phyloP scores from a whole-genome alignment of 2,113 vertebrate genomes.

The Puma concolor region DNA sequence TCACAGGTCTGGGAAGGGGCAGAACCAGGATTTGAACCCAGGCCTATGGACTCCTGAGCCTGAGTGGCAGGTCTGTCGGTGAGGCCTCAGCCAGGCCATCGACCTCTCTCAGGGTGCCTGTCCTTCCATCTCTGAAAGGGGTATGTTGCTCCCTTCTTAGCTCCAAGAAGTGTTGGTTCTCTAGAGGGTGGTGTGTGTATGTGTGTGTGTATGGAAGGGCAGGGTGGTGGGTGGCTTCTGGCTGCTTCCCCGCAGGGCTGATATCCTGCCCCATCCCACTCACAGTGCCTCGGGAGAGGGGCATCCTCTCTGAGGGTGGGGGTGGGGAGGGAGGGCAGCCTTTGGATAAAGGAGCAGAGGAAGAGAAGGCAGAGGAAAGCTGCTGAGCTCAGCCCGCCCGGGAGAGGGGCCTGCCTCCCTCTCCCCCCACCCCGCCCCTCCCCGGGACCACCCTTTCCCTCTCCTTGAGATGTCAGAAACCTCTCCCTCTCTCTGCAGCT shows the following conservation, averaged over 20 bases:
- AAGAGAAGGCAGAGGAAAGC: neutral
- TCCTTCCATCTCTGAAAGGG: neutral
- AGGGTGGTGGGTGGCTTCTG: neutral
- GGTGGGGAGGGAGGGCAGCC: neutral
- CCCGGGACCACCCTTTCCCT: neutral
- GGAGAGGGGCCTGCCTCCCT: neutral
- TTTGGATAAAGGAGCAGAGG: neutral
- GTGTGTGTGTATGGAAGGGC: neutral
- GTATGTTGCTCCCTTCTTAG: neutral
- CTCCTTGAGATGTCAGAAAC: slow-evolving; percentile 25
- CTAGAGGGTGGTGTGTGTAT: neutral
- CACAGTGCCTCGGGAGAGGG: neutral
- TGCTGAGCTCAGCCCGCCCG: neutral
- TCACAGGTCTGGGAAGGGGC: neutral
- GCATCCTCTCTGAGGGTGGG: neutral
- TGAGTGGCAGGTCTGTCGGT: neutral
- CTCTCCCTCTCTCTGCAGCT: neutral
- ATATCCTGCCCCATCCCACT: neutral
- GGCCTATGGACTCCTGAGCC: neutral
- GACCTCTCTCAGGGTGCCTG: neutral
- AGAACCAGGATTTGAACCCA: neutral
- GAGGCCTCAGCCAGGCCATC: neutral
- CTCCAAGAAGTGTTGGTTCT: neutral
- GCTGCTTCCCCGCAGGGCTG: slow-evolving; percentile 19
- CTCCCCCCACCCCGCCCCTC: no score